These are phyloP conservation scores for Calypte anna DNA, from an alignment of 2,113 vertebrate species.

Conservation along the genomic window DNA sequence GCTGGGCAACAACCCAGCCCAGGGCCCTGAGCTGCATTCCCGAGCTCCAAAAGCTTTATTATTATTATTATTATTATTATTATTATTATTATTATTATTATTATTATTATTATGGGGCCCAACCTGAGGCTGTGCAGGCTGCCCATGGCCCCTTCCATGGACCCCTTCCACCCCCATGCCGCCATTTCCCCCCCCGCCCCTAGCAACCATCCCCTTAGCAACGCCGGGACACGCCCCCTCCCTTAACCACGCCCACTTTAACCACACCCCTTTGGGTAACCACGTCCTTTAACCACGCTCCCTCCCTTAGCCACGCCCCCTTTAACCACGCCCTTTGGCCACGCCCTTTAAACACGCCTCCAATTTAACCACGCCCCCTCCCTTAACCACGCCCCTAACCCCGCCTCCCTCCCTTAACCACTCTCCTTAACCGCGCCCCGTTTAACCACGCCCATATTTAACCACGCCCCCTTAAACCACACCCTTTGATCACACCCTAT, in stretches of 20 bases:
- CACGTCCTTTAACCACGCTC: no score
- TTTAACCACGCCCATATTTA: not conserved
- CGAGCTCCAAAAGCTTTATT: accelerated
- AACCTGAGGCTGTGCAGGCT: no score
- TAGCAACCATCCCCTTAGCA: not conserved
- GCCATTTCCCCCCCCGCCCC: not conserved
- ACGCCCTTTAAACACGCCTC: no score
- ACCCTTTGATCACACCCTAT: no score
- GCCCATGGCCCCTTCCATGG: no score
- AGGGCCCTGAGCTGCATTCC: no score
- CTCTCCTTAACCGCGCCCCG: not conserved
- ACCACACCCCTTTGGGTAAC: not conserved
- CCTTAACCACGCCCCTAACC: accelerated
- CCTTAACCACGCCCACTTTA: accelerated
- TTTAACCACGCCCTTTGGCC: no score
- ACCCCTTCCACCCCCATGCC: no score
- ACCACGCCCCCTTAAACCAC: no score
- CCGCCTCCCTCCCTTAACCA: not conserved
- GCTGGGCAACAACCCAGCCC: not conserved
- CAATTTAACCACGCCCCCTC: not conserved
- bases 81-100: not conserved
- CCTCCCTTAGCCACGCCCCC: not conserved
- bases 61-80: not conserved
- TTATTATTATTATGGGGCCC: no score
- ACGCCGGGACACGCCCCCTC: not conserved